Percentiles rank a stretch among this genome's conserved stretches.
phyloP scores from a whole-genome alignment of 2,797 vertebrate species.

The Ctenochaetus hawaiiensis region DNA sequence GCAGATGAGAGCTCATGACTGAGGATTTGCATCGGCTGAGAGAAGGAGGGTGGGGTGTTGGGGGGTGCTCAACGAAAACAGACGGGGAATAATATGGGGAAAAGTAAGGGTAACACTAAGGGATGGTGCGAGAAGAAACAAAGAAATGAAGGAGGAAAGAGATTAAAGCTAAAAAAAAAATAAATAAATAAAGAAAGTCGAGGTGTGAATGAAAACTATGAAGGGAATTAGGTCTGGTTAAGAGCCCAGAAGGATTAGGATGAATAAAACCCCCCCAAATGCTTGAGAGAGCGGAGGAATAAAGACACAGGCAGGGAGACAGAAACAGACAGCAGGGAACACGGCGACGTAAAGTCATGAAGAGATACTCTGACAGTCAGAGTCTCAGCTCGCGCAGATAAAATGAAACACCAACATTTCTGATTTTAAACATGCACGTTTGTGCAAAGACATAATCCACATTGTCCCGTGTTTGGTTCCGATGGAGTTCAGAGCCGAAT shows the following conservation, averaged over 20 bases:
- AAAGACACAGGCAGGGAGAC: conserved; percentile 25
- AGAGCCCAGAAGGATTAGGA: conserved; percentile 67
- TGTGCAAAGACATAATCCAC: conserved; percentile 15
- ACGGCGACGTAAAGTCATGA: conserved; percentile 20
- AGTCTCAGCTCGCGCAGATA: conserved; percentile 6
- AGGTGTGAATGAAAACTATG: conserved; percentile 62
- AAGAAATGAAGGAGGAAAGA: conserved; percentile 43
- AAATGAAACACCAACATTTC: conserved; percentile 27
- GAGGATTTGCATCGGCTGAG: conserved; percentile 59
- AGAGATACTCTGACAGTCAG: conserved; percentile 27
- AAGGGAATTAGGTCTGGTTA: conserved; percentile 57
- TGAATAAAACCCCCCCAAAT: conserved; percentile 39
- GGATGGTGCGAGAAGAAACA: conserved; percentile 30
- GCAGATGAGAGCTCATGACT: conserved; percentile 54
- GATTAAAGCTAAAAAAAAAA: conserved; percentile 40
- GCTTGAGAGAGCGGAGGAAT: conserved; percentile 31
- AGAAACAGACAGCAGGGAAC: conserved; percentile 18
- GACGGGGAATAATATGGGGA: conserved; percentile 3
- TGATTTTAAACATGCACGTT: neutral
- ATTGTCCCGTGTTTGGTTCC: neutral
- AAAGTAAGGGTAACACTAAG: neutral
- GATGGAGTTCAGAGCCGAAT: conserved; percentile 8
- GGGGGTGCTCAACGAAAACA: conserved; percentile 36
- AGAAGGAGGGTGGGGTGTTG: conserved; percentile 32
- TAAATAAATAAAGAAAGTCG: conserved; percentile 3